These are phyloP conservation scores for Psephotus haematonotus DNA, from an alignment of 2,113 vertebrate species.

Conservation along the genomic window DNA sequence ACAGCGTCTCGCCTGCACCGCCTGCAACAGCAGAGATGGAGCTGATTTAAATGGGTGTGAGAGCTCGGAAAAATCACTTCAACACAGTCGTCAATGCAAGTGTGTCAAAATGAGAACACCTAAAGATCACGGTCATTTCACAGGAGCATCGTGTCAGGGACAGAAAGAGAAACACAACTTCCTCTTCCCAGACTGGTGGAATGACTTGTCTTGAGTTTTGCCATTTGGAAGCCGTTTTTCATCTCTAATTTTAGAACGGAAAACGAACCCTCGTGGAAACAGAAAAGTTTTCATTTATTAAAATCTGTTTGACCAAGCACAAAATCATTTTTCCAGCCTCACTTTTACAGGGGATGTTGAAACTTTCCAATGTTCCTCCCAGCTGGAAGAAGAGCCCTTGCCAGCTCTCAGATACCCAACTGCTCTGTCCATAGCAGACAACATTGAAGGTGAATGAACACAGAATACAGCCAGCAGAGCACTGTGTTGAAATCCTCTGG, in stretches of 20 bases:
- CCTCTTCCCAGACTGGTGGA: background rate
- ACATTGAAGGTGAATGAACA: background rate
- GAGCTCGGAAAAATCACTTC: background rate
- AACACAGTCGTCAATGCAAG: background rate
- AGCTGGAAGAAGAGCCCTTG: background rate
- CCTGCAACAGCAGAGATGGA: background rate
- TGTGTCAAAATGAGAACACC: background rate
- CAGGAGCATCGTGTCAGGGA: background rate
- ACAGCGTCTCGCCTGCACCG: background rate
- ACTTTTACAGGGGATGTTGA: background rate
- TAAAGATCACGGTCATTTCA: background rate
- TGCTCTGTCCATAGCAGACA: background rate
- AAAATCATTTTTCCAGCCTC: background rate
- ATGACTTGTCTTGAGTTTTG: background rate
- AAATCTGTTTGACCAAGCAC: background rate
- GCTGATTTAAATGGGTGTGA: background rate
- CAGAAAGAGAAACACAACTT: conserved; percentile 6
- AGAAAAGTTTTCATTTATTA: conserved; percentile 10
- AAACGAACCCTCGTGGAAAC: background rate
- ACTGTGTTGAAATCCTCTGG: background rate
- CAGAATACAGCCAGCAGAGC: background rate
- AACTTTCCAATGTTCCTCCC: background rate
- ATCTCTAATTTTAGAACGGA: background rate
- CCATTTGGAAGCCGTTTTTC: background rate
- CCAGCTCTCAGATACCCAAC: background rate